Conservation (phyloP, 2,113 vertebrate genomes). For the Gambusia affinis region DNA sequence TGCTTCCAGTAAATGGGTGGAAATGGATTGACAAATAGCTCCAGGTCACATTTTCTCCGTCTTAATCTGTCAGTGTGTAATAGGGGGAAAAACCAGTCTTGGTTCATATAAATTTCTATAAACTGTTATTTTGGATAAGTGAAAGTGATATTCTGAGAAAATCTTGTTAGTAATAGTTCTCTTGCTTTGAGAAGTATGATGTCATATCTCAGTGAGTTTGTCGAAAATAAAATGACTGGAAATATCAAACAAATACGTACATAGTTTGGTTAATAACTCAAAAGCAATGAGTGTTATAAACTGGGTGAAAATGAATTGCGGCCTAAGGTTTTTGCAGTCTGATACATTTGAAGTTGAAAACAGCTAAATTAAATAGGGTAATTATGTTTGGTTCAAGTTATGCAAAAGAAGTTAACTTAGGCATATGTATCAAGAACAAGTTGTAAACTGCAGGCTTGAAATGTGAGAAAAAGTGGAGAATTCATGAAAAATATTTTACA, state of each 20-base stretch:
- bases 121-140: background rate
- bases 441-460: too few species aligned
- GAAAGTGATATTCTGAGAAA: background rate
- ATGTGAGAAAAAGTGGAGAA: too few species aligned
- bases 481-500: too few species aligned
- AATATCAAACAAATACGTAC: too few species aligned
- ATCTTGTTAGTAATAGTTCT: background rate
- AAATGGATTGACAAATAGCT: conserved; percentile 39
- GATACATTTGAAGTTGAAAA: background rate
- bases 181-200: background rate
- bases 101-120: background rate
- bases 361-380: background rate
- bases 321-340: background rate
- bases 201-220: too few species aligned
- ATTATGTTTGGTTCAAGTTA: background rate
- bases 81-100: background rate
- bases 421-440: too few species aligned
- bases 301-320: too few species aligned
- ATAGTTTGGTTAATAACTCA: too few species aligned
- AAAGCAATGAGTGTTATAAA: too few species aligned
- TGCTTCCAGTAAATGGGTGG: conserved; percentile 44
- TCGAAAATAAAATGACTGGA: too few species aligned
- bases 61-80: conserved; percentile 17
- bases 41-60: conserved; percentile 4
- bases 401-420: background rate